Conservation (phyloP, 2,888 invertebrate genomes). For the Melanotus villosus region DNA sequence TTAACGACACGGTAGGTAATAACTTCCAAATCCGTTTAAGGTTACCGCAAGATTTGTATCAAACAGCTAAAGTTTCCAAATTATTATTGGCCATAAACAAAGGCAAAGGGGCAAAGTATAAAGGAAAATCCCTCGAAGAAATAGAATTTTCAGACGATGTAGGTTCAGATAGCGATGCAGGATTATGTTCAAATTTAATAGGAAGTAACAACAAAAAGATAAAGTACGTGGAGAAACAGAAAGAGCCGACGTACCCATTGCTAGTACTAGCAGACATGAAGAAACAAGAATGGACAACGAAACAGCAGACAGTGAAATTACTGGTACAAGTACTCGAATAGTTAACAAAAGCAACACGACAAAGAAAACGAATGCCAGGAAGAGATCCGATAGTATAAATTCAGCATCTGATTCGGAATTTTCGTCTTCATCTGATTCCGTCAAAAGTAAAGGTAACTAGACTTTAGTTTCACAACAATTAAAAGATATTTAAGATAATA, state of each 20-base stretch:
- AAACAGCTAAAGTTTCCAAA: constrained; percentile 48
- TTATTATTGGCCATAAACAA: constrained; percentile 38
- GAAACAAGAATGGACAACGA: neutral
- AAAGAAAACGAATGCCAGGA: neutral
- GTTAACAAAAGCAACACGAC: neutral
- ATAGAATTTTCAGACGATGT: constrained; percentile 7
- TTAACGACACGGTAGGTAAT: too few relatives aligned
- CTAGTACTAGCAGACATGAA: neutral
- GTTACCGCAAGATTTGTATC: constrained; percentile 43
- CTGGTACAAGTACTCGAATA: neutral
- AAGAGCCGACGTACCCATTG: neutral
- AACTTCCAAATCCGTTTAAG: too few relatives aligned
- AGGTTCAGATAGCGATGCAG: constrained; percentile 12
- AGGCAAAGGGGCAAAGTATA: constrained; percentile 35
- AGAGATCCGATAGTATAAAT: neutral
- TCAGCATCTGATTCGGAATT: neutral
- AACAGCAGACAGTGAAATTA: neutral
- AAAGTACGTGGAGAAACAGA: neutral
- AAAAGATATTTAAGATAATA: neutral
- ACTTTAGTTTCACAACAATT: too few relatives aligned
- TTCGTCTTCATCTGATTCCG: too few relatives aligned
- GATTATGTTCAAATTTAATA: too few relatives aligned
- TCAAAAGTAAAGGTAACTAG: too few relatives aligned
- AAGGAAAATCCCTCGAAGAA: constrained; percentile 40
- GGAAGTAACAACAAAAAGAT: too few relatives aligned